Base-by-base conservation (phyloP, 2,797 vertebrate species). In the Hylomyscus alleni region DNA sequence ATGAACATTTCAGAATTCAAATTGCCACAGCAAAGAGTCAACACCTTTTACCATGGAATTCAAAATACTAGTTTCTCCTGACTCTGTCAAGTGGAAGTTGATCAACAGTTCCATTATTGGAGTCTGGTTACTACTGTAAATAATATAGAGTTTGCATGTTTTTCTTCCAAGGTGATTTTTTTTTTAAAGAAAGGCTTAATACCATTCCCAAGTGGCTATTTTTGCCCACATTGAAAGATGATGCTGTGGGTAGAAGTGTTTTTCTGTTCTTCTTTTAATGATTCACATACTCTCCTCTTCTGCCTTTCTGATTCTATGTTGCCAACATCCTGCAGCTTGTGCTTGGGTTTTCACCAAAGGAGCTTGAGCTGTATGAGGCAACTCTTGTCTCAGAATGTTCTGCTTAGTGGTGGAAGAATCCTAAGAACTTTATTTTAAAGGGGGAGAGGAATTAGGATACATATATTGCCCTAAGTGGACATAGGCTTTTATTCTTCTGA, bases 81-180 rank as follows among this genome's bases (percentile, higher is more conserved):
- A 26, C 10, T 67, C 29, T 14, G 19, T 13, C 7, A 60, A 58
- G 52, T 5, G 65, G 15, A 31, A 34, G 40, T 40, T 29, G 76
- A 26, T 56, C 34, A 62, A 20, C 0, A 13, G 3, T 44, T 47
- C 72, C 6, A 0, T 1, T 3, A 4, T 1, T 19, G 56, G 11
- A 0, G 1, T 37, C 29, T 7, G 0, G 0, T 26, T n/a, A 83
- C 37, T 0, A 0, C 52, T 47, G 26, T 12, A 37, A 26, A 0
- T 2, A 40, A 22, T 6, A 7, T 2, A 15, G 56, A 52, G 12
- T 34, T 11, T 9, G 22, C 15, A 60, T 24, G 19, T 69, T 86
- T 40, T 58, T 82, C 69, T 89, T 47, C 20, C 31, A 13, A 0
- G 5, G 17, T 47, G 13, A 76, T 17, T 40, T 80, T 76, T 75